These are phyloP conservation scores for Drosophila mimica DNA, from an alignment of 2,888 invertebrate species.

Conservation along the genomic window DNA sequence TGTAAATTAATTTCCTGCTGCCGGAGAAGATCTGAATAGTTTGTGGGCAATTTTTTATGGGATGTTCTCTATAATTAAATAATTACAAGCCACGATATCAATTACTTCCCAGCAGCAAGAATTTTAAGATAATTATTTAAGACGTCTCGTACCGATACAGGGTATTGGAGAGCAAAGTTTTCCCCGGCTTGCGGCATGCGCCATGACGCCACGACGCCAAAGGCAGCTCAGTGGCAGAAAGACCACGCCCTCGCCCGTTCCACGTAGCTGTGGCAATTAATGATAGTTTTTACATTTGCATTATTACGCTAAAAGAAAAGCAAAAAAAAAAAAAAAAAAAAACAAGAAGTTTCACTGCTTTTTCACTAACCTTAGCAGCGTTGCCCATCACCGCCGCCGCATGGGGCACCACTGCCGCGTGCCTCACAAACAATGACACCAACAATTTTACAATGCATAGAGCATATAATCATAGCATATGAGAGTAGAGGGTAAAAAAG, in stretches of 20 bases:
- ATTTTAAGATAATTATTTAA: neutral
- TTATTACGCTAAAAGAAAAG: slow-evolving; percentile 28
- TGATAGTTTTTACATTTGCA: slow-evolving; percentile 63
- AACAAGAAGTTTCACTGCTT: slow-evolving; percentile 56
- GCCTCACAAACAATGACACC: slow-evolving; percentile 72
- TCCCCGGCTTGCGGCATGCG: slow-evolving; percentile 25
- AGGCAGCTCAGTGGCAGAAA: slow-evolving; percentile 18
- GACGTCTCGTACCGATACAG: slow-evolving; percentile 2
- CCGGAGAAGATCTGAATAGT: neutral
- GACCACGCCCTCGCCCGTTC: slow-evolving; percentile 47
- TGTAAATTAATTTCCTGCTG: neutral
- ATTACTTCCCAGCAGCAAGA: neutral
- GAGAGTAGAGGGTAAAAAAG: neutral
- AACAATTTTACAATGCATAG: slow-evolving; percentile 77
- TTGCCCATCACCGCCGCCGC: neutral
- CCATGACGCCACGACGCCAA: slow-evolving; percentile 25
- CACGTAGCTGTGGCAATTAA: slow-evolving; percentile 61
- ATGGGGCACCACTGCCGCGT: slow-evolving; percentile 47
- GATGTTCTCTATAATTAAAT: neutral
- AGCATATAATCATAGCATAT: slow-evolving; percentile 70
- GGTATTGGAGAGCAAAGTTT: slow-evolving; percentile 20
- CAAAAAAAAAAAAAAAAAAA: neutral
- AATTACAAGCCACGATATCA: neutral
- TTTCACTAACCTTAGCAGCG: slow-evolving; percentile 26
- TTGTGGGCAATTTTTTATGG: neutral